Base-by-base conservation (phyloP, 2,888 invertebrate species). In the Clivina fossor region DNA sequence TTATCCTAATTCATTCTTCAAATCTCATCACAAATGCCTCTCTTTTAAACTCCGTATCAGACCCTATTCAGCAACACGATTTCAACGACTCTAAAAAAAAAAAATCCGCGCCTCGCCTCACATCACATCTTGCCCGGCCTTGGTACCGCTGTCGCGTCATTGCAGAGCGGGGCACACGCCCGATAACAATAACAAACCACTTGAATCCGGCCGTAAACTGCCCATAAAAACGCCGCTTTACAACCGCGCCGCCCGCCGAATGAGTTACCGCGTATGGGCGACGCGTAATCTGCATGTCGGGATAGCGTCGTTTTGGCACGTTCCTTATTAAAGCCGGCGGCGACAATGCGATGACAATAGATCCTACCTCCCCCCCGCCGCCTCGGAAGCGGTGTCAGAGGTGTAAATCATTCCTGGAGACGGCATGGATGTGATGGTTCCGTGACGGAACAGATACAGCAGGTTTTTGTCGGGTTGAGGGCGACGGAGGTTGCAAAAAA, bases 311-410 rank as follows among this genome's bases (percentile, higher is more conserved):
- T 24, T 48, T 48, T 35, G 35, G 48, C 48, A 48, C 48, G 48
- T 48, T 48, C 37, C 48, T 48, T 48, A 48, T 48, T 48, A 48
- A 48, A 48, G 19, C 13, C 9, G 37, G 40, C 33, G 33, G 13
- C 13, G 13, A 33, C 8, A 11, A 16, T 16, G 20, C 11, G 28
- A 48, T 11, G 37, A 22, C 40, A 40, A 40, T 40, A 40, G 40
- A 16, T 40, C n/a, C 19, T 3, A 4, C 5, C 1, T 11, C 8
- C 20, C 20, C n/a, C 8, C n/a, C 19, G 9, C 18, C 22, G 20
- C 11, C 19, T 11, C 19, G 9, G n/a, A 40, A 16, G 11, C 3
- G 8, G 11, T 40, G 16, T 37, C 16, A 5, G 16, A 35, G n/a
- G 11, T 35, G 35, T 35, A 35, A 8, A 1, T 3, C n/a, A 18